Percentiles rank a stretch among this genome's conserved stretches.
Evolutionary conservation across 1,140 invertebrate genomes (phyloP).

Genomic region (Bombus breviceps): DNA sequence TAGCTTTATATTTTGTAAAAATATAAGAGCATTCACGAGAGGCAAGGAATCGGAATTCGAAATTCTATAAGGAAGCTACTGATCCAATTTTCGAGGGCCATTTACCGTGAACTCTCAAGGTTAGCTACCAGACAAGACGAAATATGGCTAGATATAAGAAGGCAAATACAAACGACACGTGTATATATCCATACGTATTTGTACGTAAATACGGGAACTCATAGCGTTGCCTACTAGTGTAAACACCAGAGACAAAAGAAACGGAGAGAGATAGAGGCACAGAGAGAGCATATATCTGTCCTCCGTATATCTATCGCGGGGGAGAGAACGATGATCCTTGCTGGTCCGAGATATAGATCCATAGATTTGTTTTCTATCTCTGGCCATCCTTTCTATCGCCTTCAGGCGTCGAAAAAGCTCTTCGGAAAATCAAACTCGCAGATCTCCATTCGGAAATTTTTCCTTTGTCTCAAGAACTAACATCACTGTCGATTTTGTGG

Average conservation of each 20-base stretch:
- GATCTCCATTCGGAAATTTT: conserved; percentile 48
- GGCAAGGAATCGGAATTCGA: not conserved
- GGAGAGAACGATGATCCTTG: conserved; percentile 69
- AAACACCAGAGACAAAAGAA: conserved; percentile 71
- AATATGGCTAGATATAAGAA: conserved; percentile 76
- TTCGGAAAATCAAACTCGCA: conserved; percentile 53
- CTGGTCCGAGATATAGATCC: conserved; percentile 78
- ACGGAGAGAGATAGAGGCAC: conserved; percentile 19
- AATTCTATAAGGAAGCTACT: conserved; percentile 40
- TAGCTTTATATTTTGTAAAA: not conserved
- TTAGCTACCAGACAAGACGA: conserved; percentile 61
- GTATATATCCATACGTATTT: conserved; percentile 72
- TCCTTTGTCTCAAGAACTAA: not conserved
- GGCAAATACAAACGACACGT: conserved; percentile 73
- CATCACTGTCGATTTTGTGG: not conserved
- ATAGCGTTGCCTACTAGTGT: conserved; percentile 73
- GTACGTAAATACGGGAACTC: conserved; percentile 77
- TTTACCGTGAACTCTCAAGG: conserved; percentile 50
- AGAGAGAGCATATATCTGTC: conserved; percentile 48
- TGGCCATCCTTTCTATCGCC: conserved; percentile 66
- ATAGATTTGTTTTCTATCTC: conserved; percentile 77
- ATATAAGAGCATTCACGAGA: not conserved
- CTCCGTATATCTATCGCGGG: conserved; percentile 58
- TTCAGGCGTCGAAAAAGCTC: conserved; percentile 67
- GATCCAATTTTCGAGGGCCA: conserved; percentile 50